A percentile compares a stretch with the other conserved stretches of the same genome.
phyloP scores from a whole-genome alignment of 2,113 vertebrate genomes.

The Elgaria multicarinata region DNA sequence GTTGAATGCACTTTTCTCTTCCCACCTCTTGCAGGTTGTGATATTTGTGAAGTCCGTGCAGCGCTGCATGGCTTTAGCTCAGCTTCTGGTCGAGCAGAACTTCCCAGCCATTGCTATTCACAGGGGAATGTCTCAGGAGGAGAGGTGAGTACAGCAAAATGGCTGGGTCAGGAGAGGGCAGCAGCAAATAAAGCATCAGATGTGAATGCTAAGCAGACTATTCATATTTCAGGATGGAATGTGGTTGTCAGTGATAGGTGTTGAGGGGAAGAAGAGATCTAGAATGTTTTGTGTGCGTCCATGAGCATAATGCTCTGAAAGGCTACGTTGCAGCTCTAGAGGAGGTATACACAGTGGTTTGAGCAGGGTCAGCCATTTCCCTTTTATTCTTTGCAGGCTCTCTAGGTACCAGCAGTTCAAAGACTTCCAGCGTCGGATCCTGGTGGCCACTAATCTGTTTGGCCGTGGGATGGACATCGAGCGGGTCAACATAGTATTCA shows the following conservation, averaged over 20 bases:
- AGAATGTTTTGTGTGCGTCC: neutral
- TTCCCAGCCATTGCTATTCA: conserved; percentile 87
- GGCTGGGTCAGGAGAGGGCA: neutral
- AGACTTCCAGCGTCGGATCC: conserved; percentile 84
- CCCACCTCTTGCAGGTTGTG: conserved; percentile 75
- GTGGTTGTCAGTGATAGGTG: neutral
- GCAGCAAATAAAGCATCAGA: neutral
- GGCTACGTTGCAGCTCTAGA: neutral
- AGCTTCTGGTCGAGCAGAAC: conserved; percentile 87
- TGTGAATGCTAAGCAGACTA: neutral
- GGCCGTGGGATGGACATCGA: conserved; percentile 88
- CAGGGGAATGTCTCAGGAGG: conserved; percentile 85
- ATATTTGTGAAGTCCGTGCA: conserved; percentile 87
- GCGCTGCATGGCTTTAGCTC: conserved; percentile 84
- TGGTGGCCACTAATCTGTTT: conserved; percentile 85
- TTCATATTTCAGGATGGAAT: neutral
- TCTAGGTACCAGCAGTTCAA: conserved; percentile 87
- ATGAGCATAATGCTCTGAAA: neutral
- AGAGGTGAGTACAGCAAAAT: conserved; percentile 68
- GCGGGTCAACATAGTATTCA: conserved; percentile 86
- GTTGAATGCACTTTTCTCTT: neutral
- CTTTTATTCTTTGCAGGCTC: conserved; percentile 64
- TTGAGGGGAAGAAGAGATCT: neutral
- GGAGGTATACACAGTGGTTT: neutral
- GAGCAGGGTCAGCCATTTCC: neutral